Conservation (phyloP, 1,140 invertebrate species). For the Pissodes strobi region DNA sequence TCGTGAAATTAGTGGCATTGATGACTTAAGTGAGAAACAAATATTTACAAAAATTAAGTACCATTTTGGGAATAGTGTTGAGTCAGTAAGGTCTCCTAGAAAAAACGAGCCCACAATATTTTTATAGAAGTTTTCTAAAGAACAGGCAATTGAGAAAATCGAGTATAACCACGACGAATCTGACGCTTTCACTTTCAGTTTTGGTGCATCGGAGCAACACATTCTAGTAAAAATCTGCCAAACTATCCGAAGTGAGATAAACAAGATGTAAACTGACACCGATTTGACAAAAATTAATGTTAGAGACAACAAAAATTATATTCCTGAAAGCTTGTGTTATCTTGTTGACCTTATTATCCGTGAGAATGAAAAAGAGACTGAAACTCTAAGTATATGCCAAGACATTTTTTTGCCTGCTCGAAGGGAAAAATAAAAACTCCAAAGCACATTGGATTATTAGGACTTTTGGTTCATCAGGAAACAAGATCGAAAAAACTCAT, state of each 20-base stretch:
- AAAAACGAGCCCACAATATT: neutral
- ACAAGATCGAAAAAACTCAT: too few relatives aligned
- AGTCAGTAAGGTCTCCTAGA: neutral
- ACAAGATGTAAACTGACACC: neutral
- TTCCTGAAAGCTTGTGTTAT: neutral
- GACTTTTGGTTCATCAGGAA: slow-evolving; percentile 1
- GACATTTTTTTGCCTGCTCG: too few relatives aligned
- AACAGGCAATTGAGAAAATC: neutral
- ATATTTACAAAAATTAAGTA: too few relatives aligned
- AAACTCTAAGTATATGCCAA: neutral
- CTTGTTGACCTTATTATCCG: neutral
- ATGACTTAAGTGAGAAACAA: too few relatives aligned
- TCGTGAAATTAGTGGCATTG: too few relatives aligned
- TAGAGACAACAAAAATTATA: slow-evolving; percentile 5
- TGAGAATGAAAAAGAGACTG: neutral
- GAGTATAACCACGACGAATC: neutral
- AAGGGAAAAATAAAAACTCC: neutral
- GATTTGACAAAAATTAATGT: slow-evolving; percentile 1
- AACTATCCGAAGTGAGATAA: neutral
- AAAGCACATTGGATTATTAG: neutral
- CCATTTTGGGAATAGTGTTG: too few relatives aligned
- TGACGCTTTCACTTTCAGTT: neutral
- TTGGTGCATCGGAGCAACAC: neutral
- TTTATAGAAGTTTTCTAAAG: neutral
- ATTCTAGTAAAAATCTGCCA: neutral